phyloP scores from a whole-genome alignment of 2,888 invertebrate species.

The Coenonympha arcania region DNA sequence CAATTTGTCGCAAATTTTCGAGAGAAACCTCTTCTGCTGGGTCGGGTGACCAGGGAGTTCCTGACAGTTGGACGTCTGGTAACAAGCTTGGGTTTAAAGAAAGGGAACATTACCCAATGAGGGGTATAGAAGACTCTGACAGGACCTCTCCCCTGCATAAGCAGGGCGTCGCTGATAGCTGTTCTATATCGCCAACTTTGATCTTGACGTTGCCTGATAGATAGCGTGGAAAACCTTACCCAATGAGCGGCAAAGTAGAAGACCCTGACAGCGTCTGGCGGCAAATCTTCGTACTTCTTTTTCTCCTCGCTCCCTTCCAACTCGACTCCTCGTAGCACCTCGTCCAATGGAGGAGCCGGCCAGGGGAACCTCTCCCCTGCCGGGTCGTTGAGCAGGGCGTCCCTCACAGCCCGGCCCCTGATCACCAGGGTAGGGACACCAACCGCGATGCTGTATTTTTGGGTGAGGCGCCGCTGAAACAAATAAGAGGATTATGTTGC shows the following conservation, averaged over 20 bases:
- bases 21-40: too few species aligned
- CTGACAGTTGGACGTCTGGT: too few species aligned
- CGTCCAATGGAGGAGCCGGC: conserved; percentile 79
- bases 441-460: conserved; percentile 83
- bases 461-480: conserved; percentile 80
- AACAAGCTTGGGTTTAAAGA: too few species aligned
- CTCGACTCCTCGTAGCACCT: conserved; percentile 71
- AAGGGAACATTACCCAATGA: too few species aligned
- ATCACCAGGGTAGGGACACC: conserved; percentile 85
- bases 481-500: conserved; percentile 17
- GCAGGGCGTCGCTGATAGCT: too few species aligned
- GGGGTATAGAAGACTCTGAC: too few species aligned
- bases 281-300: conserved; percentile 74
- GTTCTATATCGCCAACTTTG: too few species aligned
- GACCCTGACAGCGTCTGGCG: conserved; percentile 78
- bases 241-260: conserved; percentile 92
- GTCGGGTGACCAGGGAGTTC: too few species aligned
- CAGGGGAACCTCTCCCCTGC: conserved; percentile 81
- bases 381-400: conserved; percentile 79
- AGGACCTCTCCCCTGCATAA: too few species aligned
- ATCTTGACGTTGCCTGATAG: too few species aligned
- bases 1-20: too few species aligned
- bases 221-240: conserved; percentile 76
- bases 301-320: conserved; percentile 54
- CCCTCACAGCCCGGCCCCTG: conserved; percentile 80